These are phyloP conservation scores for Butastur rufipennis DNA, from an alignment of 2,113 vertebrate species.

Conservation along the genomic window DNA sequence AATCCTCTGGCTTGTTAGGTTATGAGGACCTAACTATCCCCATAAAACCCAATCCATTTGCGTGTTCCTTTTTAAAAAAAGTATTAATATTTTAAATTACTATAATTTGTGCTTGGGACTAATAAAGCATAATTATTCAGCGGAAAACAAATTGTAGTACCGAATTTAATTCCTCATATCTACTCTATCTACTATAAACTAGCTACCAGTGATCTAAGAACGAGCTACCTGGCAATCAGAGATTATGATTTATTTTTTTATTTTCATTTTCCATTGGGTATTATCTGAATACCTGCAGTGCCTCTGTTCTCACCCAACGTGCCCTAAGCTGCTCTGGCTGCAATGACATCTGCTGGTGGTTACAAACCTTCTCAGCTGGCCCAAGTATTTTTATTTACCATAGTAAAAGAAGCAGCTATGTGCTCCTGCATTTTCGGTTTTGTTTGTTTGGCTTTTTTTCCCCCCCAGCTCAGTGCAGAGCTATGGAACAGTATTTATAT, in stretches of 20 bases:
- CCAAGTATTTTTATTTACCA: background rate
- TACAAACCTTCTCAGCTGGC: background rate
- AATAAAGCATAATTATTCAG: slow-evolving; percentile 47
- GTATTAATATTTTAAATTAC: slow-evolving; percentile 4
- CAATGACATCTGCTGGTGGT: slow-evolving; percentile 51
- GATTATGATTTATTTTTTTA: background rate
- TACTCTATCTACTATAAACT: slow-evolving; percentile 17
- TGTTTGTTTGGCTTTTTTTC: background rate
- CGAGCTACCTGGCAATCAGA: background rate
- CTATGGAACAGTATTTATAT: background rate
- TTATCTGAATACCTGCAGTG: background rate
- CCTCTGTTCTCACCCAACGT: background rate
- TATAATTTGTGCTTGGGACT: slow-evolving; percentile 23
- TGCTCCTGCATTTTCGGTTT: background rate
- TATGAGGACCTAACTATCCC: background rate
- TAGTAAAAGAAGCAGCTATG: background rate
- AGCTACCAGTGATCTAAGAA: background rate
- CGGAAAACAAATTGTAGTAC: slow-evolving; percentile 20
- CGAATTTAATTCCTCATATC: slow-evolving; percentile 12
- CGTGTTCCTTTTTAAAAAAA: background rate
- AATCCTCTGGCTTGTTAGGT: background rate
- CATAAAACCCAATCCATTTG: background rate
- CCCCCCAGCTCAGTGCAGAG: background rate
- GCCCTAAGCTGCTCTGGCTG: background rate
- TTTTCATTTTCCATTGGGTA: background rate